Evolutionary conservation across 2,888 invertebrate genomes (phyloP).

Genomic region (Lithophane socia): DNA sequence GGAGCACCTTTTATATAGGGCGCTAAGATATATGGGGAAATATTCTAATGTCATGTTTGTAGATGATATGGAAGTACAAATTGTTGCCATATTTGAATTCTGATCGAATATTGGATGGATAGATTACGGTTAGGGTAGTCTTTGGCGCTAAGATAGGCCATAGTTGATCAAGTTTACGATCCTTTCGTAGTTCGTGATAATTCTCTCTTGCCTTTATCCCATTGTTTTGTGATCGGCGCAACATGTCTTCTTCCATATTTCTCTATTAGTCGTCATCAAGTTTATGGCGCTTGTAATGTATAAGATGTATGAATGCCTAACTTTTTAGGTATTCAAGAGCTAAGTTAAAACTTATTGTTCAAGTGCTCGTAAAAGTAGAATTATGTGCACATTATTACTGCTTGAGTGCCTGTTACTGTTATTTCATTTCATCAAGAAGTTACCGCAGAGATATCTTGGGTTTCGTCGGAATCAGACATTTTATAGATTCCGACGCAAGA

Average conservation of each 20-base stretch:
- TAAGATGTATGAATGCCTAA: background rate
- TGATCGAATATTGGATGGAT: slow-evolving; percentile 17
- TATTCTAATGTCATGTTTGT: slow-evolving; percentile 53
- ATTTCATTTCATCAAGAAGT: slow-evolving; percentile 17
- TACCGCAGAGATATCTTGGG: background rate
- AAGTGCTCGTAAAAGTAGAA: slow-evolving; percentile 42
- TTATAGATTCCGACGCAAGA: background rate
- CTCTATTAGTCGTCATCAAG: background rate
- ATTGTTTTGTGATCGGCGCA: too few species aligned
- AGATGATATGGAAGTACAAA: slow-evolving; percentile 22
- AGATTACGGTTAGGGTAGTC: background rate
- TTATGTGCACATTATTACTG: slow-evolving; percentile 21
- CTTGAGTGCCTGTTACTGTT: background rate
- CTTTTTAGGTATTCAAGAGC: slow-evolving; percentile 4
- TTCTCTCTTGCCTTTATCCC: background rate
- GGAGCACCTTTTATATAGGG: slow-evolving; percentile 36
- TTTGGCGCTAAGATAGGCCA: background rate
- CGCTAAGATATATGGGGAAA: slow-evolving; percentile 33
- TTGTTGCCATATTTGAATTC: slow-evolving; percentile 32
- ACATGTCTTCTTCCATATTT: too few species aligned
- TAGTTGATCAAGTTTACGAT: slow-evolving; percentile 1
- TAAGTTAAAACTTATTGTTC: slow-evolving; percentile 28
- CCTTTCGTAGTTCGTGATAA: background rate
- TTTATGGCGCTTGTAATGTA: background rate
- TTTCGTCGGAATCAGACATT: background rate